Conservation (phyloP, 2,113 vertebrate genomes). For the Notarius lentiginosus region DNA sequence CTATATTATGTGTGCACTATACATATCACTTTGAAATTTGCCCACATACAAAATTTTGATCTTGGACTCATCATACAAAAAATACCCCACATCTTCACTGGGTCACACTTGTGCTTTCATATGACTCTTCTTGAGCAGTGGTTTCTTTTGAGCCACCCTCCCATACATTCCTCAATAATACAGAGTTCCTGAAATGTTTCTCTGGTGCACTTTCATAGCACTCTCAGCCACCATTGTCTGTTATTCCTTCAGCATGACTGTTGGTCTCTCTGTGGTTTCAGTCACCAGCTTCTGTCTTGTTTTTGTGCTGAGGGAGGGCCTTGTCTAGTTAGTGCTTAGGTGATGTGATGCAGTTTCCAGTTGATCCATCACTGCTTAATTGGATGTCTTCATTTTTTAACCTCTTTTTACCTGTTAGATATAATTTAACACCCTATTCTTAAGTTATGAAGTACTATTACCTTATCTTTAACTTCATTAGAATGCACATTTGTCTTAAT, state of each 20-base stretch:
- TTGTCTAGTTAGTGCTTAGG: background rate
- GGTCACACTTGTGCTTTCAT: background rate
- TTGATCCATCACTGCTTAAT: background rate
- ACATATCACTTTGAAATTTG: background rate
- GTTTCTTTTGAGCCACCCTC: background rate
- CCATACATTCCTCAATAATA: background rate
- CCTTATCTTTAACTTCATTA: background rate
- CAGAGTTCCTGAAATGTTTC: background rate
- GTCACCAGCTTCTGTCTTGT: background rate
- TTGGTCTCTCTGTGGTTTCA: background rate
- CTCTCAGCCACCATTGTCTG: background rate
- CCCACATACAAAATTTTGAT: background rate
- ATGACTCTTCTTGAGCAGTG: background rate
- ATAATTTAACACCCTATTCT: background rate
- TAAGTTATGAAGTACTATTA: background rate
- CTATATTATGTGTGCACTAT: background rate
- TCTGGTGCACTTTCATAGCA: background rate
- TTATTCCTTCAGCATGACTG: background rate
- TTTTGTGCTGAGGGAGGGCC: background rate
- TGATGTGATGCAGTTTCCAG: background rate
- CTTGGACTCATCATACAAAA: background rate
- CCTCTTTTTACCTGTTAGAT: background rate
- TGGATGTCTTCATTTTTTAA: background rate
- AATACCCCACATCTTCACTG: background rate
- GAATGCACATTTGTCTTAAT: background rate